Percentiles rank a stretch among this genome's conserved stretches.
phyloP scores from a whole-genome alignment of 2,888 invertebrate genomes.

The Lagria hirta region DNA sequence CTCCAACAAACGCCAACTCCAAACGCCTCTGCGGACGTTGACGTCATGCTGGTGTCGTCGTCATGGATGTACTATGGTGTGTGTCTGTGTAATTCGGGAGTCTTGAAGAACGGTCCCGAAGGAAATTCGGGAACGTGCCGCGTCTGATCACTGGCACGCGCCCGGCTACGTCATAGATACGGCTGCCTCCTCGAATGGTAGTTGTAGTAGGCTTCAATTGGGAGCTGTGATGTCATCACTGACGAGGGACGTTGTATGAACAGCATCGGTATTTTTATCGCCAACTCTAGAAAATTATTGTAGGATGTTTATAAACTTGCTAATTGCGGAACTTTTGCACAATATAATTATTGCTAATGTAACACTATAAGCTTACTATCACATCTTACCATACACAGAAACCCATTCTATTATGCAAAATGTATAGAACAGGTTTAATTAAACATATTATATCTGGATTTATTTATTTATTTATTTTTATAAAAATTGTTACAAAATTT shows the following conservation, averaged over 20 bases:
- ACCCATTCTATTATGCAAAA: too few species aligned
- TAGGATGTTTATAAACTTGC: slow-evolving; percentile 37
- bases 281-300: slow-evolving; percentile 39
- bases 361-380: too few species aligned
- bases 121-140: slow-evolving; percentile 20
- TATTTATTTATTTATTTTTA: too few species aligned
- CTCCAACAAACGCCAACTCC: slow-evolving; percentile 45
- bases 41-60: slow-evolving; percentile 50
- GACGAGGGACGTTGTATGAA: slow-evolving; percentile 41
- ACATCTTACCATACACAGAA: too few species aligned
- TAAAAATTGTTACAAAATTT: too few species aligned
- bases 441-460: too few species aligned
- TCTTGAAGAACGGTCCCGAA: slow-evolving; percentile 16
- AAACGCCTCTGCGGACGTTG: slow-evolving; percentile 46
- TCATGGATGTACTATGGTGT: slow-evolving; percentile 44
- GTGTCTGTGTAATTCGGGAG: slow-evolving; percentile 31
- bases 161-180: slow-evolving; percentile 29
- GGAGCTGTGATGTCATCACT: slow-evolving; percentile 42
- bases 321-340: slow-evolving; percentile 28
- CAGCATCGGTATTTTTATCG: slow-evolving; percentile 39
- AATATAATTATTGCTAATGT: too few species aligned
- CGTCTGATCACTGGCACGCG: slow-evolving; percentile 35
- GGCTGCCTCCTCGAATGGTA: slow-evolving; percentile 46
- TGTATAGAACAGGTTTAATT: too few species aligned
- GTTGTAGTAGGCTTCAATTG: too few species aligned